These are phyloP conservation scores for Hemitrygon akajei DNA, from an alignment of 2,797 vertebrate genomes.

Conservation along the genomic window DNA sequence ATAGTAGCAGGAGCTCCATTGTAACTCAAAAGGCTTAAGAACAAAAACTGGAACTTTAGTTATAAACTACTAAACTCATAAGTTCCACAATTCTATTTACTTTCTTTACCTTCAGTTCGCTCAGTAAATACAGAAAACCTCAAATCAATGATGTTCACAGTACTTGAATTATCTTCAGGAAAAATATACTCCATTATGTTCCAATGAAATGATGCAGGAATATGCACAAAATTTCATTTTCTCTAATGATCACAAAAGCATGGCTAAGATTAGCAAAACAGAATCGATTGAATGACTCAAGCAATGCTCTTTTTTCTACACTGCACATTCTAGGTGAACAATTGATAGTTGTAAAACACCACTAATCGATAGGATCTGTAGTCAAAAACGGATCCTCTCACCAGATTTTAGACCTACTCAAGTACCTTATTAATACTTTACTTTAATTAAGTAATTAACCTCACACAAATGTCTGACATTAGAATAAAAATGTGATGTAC, in stretches of 20 bases:
- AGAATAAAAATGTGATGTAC: not conserved
- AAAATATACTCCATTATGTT: not conserved
- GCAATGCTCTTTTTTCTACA: slow-evolving; percentile 44
- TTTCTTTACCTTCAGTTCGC: slow-evolving; percentile 39
- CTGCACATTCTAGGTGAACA: slow-evolving; percentile 44
- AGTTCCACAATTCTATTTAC: slow-evolving; percentile 29
- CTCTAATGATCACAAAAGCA: slow-evolving; percentile 43
- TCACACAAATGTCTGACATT: slow-evolving; percentile 40
- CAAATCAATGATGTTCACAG: slow-evolving; percentile 46
- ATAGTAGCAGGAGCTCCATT: not conserved
- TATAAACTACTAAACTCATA: slow-evolving; percentile 6
- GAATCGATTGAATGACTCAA: slow-evolving; percentile 36
- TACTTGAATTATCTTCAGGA: slow-evolving; percentile 42
- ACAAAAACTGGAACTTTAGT: slow-evolving; percentile 34
- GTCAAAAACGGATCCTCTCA: slow-evolving; percentile 6
- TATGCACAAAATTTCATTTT: slow-evolving; percentile 44
- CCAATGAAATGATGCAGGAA: not conserved
- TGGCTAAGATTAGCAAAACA: slow-evolving; percentile 39
- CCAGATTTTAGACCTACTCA: slow-evolving; percentile 45
- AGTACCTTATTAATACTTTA: slow-evolving; percentile 48
- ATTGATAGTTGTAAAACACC: slow-evolving; percentile 47
- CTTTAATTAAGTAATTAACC: slow-evolving; percentile 54
- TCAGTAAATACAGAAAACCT: slow-evolving; percentile 47
- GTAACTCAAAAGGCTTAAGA: not conserved
- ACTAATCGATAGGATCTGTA: slow-evolving; percentile 47